Evolutionary conservation across 2,888 invertebrate genomes (phyloP).

Genomic region (Lepidonotus clava): DNA sequence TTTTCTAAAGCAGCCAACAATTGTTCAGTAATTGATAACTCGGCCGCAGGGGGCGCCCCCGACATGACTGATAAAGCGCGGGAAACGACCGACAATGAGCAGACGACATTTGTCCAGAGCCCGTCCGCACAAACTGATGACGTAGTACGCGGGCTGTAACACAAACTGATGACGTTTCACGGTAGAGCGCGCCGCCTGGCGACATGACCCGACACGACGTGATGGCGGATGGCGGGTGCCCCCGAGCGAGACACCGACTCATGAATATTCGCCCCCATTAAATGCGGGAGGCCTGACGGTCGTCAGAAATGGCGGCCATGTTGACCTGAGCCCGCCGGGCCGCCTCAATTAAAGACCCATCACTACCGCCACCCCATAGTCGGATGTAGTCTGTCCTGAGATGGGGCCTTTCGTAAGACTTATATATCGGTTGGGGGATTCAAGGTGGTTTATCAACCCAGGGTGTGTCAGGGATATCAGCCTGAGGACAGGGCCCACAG

Average conservation of each 20-base stretch:
- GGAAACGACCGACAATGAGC: neutral
- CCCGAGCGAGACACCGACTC: neutral
- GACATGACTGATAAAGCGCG: neutral
- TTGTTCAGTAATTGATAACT: neutral
- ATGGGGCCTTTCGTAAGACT: too few relatives aligned
- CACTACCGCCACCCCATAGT: too few relatives aligned
- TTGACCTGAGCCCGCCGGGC: neutral
- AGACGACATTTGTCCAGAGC: slow-evolving; percentile 30
- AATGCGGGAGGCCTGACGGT: slow-evolving; percentile 7
- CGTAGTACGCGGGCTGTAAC: neutral
- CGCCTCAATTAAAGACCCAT: slow-evolving; percentile 32
- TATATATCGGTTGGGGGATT: too few relatives aligned
- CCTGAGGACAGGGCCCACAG: too few relatives aligned
- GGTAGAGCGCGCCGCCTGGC: slow-evolving; percentile 27
- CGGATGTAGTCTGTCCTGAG: too few relatives aligned
- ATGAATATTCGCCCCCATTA: slow-evolving; percentile 49
- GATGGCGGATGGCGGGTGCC: neutral
- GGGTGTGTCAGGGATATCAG: too few relatives aligned
- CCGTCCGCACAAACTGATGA: neutral
- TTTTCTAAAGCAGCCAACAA: too few relatives aligned
- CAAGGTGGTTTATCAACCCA: too few relatives aligned
- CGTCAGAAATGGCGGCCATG: slow-evolving; percentile 9
- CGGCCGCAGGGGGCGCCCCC: neutral
- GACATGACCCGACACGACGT: slow-evolving; percentile 33
- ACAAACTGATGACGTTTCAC: slow-evolving; percentile 48